Evolutionary conservation across 2,797 vertebrate species (phyloP), one percentile per base, ranked within the genome.

Genomic region (Molossus alvarezi): DNA sequence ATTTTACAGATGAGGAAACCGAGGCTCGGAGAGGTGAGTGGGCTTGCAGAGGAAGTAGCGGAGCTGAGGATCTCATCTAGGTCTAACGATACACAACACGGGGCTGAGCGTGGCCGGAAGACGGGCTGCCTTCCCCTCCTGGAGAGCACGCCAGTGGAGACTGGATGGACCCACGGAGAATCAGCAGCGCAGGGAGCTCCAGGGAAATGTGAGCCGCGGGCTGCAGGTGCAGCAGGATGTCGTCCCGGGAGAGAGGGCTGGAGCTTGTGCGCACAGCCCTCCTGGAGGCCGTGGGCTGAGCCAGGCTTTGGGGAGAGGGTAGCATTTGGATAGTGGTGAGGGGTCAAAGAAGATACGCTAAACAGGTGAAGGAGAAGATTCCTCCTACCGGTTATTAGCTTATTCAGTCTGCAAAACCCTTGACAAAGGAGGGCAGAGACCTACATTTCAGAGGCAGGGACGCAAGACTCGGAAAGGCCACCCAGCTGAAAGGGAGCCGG

Each of bases 181-280:
- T 45, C 72, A 23, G 29, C 20, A 6, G n/a, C 0, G 55, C 41
- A 37, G 48, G 37, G 65, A n/a, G 12, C 33, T 82, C 14, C 15
- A 29, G 21, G 55, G 1, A 37, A 29, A 9, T 1, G 0, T 13
- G 20, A 64, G 8, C 37, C 10, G 0, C 0, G 1, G 23, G 1
- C 23, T 18, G 6, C 5, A 14, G 23, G 21, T 1, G 7, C 8
- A 21, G 9, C 18, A 8, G 29, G 25, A 60, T 4, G 5, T 7
- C 86, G 83, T 14, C 29, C 3, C 25, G 23, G 17, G 7, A 29
- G 17, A 60, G 5, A 17, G 55, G 10, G n/a, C 18, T 2, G 0
- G 65, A 23, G 57, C 79, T 48, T 3, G 23, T 5, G 2, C 3
- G 2, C 23, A 20, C 53, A 17, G 57, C 58, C 89, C 83, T 73